A percentile compares a stretch with the other conserved stretches of the same genome.
phyloP scores from a whole-genome alignment of 2,113 vertebrate genomes.

The Seriola aureovittata region DNA sequence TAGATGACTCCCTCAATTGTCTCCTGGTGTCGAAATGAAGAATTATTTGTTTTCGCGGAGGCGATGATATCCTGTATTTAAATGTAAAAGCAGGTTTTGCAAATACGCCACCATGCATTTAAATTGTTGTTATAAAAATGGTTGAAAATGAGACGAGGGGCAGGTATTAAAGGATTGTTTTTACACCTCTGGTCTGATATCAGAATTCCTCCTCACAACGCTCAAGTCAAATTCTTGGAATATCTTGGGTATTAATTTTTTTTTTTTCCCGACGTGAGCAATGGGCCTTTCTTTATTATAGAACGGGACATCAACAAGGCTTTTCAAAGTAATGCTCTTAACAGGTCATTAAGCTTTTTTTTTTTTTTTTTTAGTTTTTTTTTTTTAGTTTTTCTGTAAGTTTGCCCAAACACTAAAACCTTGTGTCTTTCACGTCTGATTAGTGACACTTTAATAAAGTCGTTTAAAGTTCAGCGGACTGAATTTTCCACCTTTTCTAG shows the following conservation, averaged over 20 bases:
- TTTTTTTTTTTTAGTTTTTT: slow-evolving; percentile 8
- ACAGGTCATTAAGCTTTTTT: slow-evolving; percentile 88
- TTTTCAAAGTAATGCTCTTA: slow-evolving; percentile 88
- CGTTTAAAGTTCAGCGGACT: slow-evolving; percentile 97
- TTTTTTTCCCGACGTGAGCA: slow-evolving; percentile 76
- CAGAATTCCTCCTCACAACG: slow-evolving; percentile 32
- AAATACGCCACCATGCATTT: background rate
- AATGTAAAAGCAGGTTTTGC: background rate
- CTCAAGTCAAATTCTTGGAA: slow-evolving; percentile 76
- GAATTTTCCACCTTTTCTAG: slow-evolving; percentile 97
- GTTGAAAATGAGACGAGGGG: background rate
- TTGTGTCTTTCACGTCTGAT: slow-evolving; percentile 94
- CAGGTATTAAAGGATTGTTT: slow-evolving; percentile 15
- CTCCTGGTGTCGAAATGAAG: background rate
- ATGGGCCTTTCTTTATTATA: slow-evolving; percentile 76
- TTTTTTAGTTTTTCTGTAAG: slow-evolving; percentile 85
- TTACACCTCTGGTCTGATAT: background rate
- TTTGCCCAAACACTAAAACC: slow-evolving; percentile 92
- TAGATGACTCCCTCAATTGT: background rate
- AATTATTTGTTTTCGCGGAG: slow-evolving; percentile 23
- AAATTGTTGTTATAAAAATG: background rate
- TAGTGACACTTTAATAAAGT: slow-evolving; percentile 99
- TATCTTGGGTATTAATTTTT: slow-evolving; percentile 83
- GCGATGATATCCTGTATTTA: background rate
- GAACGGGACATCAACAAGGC: slow-evolving; percentile 80